These are phyloP conservation scores for Acronicta psi DNA, from an alignment of 2,888 invertebrate genomes.

Conservation along the genomic window DNA sequence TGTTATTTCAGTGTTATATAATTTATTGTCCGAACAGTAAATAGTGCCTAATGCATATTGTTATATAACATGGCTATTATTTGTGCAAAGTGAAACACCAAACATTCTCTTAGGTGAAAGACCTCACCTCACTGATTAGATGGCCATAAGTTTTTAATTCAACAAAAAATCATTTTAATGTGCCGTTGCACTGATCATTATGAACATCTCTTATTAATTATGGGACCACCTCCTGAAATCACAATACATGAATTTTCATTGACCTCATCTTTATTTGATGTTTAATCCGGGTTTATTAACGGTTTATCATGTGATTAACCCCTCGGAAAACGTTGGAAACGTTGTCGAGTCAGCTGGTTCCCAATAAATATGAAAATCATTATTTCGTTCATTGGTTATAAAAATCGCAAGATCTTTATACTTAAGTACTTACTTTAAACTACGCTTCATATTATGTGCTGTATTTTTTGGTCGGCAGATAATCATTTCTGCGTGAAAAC, in stretches of 20 bases:
- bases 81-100: slow-evolving; percentile 45
- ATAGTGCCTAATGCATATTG: slow-evolving; percentile 26
- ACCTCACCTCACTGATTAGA: slow-evolving; percentile 37
- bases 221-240: no score
- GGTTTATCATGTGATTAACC: no score
- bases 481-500: slow-evolving; percentile 22
- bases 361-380: no score
- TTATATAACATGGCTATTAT: slow-evolving; percentile 43
- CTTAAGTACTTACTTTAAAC: slow-evolving; percentile 1
- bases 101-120: slow-evolving; percentile 53
- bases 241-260: no score
- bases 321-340: no score
- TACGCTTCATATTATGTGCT: slow-evolving; percentile 11
- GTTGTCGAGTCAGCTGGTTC: no score
- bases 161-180: no score
- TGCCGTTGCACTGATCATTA: no score
- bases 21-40: slow-evolving; percentile 30
- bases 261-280: no score
- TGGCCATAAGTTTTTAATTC: background rate
- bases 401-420: slow-evolving; percentile 11
- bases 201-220: no score
- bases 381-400: background rate
- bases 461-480: slow-evolving; percentile 15
- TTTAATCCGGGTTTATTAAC: no score
- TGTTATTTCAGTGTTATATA: slow-evolving; percentile 35